These are phyloP conservation scores for Epinephelus malabaricus DNA, from an alignment of 2,797 vertebrate genomes.

Conservation along the genomic window DNA sequence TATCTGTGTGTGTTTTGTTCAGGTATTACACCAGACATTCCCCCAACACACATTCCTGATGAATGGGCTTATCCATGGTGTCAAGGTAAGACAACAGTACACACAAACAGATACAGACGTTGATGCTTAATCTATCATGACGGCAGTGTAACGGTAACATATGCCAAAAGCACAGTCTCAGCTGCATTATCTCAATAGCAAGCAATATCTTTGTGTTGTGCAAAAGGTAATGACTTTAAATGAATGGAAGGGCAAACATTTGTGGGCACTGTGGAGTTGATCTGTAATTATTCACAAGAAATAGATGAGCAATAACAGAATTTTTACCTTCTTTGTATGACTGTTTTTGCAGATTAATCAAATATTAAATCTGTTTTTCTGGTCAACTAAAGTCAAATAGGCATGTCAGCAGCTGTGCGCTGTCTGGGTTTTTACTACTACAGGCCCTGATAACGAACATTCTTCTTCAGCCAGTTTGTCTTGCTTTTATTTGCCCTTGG, in stretches of 20 bases:
- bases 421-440: not conserved
- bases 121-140: not conserved
- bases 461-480: constrained; percentile 1
- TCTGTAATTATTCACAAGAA: not conserved
- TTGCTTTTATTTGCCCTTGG: constrained; percentile 9
- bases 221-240: not conserved
- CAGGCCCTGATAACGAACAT: not conserved
- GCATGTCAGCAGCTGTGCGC: not conserved
- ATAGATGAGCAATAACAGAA: not conserved
- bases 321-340: not conserved
- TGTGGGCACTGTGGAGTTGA: too few species aligned
- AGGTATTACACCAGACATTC: constrained; percentile 94
- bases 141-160: not conserved
- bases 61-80: constrained; percentile 95
- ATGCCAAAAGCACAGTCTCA: not conserved
- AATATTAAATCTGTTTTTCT: not conserved
- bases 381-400: not conserved
- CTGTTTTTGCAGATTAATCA: not conserved
- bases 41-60: constrained; percentile 95
- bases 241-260: not conserved
- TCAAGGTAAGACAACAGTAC: constrained; percentile 86
- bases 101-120: not conserved
- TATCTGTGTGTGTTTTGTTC: constrained; percentile 59
- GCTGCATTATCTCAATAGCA: not conserved
- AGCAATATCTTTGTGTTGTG: not conserved